Evolutionary conservation across 1,140 invertebrate genomes (phyloP).

Genomic region (Apis mellifera): DNA sequence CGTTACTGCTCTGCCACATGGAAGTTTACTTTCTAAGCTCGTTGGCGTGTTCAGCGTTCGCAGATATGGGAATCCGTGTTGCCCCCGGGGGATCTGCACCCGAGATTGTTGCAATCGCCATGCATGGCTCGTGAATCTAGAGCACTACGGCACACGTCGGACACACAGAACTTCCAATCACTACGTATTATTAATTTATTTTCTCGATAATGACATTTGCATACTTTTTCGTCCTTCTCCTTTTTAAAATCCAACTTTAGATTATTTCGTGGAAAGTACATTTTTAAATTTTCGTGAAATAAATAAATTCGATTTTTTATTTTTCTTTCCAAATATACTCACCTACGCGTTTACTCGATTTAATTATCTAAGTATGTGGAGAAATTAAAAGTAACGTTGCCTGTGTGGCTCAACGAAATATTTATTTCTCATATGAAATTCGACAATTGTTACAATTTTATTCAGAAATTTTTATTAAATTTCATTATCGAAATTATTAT

Average conservation of each 20-base stretch:
- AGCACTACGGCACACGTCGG: conserved; percentile 53
- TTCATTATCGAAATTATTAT: neutral
- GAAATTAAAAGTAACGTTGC: conserved; percentile 3
- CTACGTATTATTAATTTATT: conserved; percentile 10
- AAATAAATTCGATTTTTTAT: neutral
- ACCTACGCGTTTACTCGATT: neutral
- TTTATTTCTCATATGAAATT: neutral
- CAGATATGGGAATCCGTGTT: conserved; percentile 74
- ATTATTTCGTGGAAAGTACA: no score
- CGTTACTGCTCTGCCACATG: conserved; percentile 23
- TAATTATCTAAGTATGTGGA: neutral
- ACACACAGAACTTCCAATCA: conserved; percentile 18
- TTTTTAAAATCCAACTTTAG: no score
- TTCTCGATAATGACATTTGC: conserved; percentile 3
- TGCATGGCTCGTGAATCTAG: conserved; percentile 63
- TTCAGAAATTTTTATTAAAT: neutral
- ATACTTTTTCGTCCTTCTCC: neutral
- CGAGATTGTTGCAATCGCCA: conserved; percentile 59
- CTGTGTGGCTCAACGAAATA: neutral
- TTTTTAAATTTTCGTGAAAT: neutral
- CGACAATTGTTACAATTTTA: neutral
- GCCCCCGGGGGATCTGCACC: conserved; percentile 58
- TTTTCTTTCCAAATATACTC: neutral
- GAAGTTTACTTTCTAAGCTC: conserved; percentile 57
- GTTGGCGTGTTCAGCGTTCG: conserved; percentile 27